Evolutionary conservation across 2,797 vertebrate genomes (phyloP), one percentile per base, ranked within the genome.

Genomic region (Borostomias antarcticus): DNA sequence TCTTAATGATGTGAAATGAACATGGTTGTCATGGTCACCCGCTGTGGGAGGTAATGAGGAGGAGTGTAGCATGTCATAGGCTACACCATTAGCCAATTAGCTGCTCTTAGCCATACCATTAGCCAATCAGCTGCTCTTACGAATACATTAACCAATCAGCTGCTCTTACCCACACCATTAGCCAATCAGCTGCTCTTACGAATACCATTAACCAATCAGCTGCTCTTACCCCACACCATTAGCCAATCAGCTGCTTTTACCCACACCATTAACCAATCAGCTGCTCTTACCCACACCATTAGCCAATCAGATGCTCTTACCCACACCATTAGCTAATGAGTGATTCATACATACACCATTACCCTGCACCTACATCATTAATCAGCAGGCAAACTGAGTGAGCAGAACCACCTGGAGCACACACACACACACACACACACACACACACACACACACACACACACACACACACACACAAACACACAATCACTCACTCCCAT

Each of bases 271-370:
- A 21, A 21, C 35, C 5, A 21, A 50, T 50, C 47, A 50, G 19
- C 1, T 2, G 15, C 7, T 29, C 25, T 45, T 10, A 29, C 59
- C 17, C 26, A 29, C 59, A 21, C 43, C 4, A 21, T 61, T 29
- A 30, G 4, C 43, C 26, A 82, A 88, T 86, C 82, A 80, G 77
- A 80, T 84, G 81, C 74, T 70, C 80, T 80, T 79, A 62, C 67
- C 72, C 83, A 77, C 78, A 73, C 80, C 80, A 87, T 88, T 85
- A 87, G 78, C 82, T 80, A 84, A 86, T 87, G 81, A 85, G 83
- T 70, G 29, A 59, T 69, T 79, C 75, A 45, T 45, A 15, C 40
- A 13, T 45, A 13, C 40, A 15, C 40, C 17, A 2, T 45, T 45
- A 45, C n/a, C 40, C 40, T 45, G 40, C 1, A 4, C 15, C n/a